These are phyloP conservation scores for Aproaerema taeniolella DNA, from an alignment of 2,888 invertebrate species.

Conservation along the genomic window DNA sequence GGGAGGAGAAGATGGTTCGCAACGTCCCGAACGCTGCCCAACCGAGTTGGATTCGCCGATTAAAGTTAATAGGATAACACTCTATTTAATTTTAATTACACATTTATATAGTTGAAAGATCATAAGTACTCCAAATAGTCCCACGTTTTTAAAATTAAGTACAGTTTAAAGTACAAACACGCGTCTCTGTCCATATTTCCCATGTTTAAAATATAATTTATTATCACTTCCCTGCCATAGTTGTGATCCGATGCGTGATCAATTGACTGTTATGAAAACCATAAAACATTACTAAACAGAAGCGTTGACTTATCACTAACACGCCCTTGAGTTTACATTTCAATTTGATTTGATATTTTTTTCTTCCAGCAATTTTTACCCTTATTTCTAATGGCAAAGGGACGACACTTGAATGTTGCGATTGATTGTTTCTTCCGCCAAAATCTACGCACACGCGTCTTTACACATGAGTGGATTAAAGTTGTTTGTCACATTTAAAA, in stretches of 20 bases:
- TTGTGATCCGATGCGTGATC: conserved; percentile 58
- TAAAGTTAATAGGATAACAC: too few relatives aligned
- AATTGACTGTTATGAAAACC: conserved; percentile 72
- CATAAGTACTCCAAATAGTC: not conserved
- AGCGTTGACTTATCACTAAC: conserved; percentile 43
- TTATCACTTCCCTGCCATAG: conserved; percentile 33
- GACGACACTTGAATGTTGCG: conserved; percentile 17
- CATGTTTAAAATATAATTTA: conserved; percentile 49
- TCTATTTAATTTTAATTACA: too few relatives aligned
- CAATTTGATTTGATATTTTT: conserved; percentile 43
- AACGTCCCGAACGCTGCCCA: too few relatives aligned
- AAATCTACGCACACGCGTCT: conserved; percentile 48
- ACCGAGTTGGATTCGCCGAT: too few relatives aligned
- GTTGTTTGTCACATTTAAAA: conserved; percentile 69
- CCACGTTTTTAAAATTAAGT: conserved; percentile 4
- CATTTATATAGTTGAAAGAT: too few relatives aligned
- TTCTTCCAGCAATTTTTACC: conserved; percentile 16
- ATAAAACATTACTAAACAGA: conserved; percentile 60
- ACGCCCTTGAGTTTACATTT: conserved; percentile 63
- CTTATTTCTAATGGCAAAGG: conserved; percentile 16
- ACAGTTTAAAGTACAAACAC: conserved; percentile 43
- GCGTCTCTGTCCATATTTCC: conserved; percentile 36
- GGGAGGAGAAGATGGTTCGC: too few relatives aligned
- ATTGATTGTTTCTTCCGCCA: conserved; percentile 29
- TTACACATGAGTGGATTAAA: conserved; percentile 63